Conservation (phyloP, 2,888 invertebrate genomes). For the Stenodera caucasica region DNA sequence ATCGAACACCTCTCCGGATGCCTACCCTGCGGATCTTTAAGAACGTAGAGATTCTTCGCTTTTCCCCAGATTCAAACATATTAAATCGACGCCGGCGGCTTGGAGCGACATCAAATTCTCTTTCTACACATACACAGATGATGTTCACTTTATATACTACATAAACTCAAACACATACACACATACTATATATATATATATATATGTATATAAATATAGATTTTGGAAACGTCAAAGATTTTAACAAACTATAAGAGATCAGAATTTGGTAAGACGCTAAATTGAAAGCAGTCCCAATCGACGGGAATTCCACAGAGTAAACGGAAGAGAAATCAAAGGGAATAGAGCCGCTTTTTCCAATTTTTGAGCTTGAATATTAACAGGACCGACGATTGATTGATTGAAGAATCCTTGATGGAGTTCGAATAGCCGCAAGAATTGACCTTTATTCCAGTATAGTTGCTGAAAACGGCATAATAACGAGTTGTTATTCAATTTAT, state of each 20-base stretch:
- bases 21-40: slow-evolving; percentile 31
- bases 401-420: neutral
- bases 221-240: neutral
- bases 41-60: slow-evolving; percentile 18
- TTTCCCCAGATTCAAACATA: slow-evolving; percentile 7
- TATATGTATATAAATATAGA: neutral
- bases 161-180: too few species aligned
- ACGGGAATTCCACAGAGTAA: neutral
- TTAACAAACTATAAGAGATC: neutral
- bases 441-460: too few species aligned
- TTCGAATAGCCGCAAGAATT: too few species aligned
- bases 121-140: neutral
- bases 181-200: neutral
- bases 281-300: neutral
- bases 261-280: neutral
- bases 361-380: neutral
- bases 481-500: too few species aligned
- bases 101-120: slow-evolving; percentile 1
- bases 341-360: neutral
- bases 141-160: neutral
- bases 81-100: slow-evolving; percentile 5
- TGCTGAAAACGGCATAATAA: too few species aligned
- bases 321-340: neutral
- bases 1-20: slow-evolving; percentile 28
- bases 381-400: neutral